A percentile compares a stretch with the other conserved stretches of the same genome.
Conservation (phyloP, 2,888 invertebrate genomes). For the Polymixis lichenea region DNA sequence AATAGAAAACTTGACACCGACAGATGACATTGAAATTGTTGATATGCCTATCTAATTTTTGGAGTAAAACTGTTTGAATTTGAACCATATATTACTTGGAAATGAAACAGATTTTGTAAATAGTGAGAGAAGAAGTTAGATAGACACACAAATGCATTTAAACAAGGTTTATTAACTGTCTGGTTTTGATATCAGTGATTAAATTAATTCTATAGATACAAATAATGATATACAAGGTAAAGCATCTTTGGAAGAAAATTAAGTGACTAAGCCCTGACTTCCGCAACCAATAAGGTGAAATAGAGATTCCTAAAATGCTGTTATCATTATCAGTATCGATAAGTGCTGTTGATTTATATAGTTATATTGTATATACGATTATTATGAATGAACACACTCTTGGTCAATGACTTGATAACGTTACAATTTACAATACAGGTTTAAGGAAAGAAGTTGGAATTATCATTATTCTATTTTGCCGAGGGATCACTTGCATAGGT, state of each 20-base stretch:
- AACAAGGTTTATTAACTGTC: background rate
- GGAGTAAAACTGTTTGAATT: constrained; percentile 22
- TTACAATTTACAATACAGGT: background rate
- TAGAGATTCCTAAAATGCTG: background rate
- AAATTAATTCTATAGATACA: background rate
- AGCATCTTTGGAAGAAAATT: background rate
- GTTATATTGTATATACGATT: too few relatives aligned
- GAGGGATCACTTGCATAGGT: background rate
- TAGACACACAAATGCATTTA: background rate
- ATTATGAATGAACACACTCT: constrained; percentile 30
- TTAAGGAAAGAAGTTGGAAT: too few relatives aligned
- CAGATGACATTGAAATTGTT: constrained; percentile 61
- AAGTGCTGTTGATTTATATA: constrained; percentile 6
- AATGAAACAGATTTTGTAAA: background rate
- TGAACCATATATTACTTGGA: background rate
- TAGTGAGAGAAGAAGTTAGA: background rate
- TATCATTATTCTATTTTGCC: background rate
- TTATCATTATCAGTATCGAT: constrained; percentile 17
- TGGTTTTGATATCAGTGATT: background rate
- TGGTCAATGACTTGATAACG: background rate
- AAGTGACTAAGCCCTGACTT: constrained; percentile 22
- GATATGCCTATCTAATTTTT: constrained; percentile 49
- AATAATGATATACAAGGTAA: background rate
- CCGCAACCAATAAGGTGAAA: background rate
- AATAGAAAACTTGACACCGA: constrained; percentile 59